phyloP scores from a whole-genome alignment of 2,797 vertebrate species.

The Onychomys arenicola region DNA sequence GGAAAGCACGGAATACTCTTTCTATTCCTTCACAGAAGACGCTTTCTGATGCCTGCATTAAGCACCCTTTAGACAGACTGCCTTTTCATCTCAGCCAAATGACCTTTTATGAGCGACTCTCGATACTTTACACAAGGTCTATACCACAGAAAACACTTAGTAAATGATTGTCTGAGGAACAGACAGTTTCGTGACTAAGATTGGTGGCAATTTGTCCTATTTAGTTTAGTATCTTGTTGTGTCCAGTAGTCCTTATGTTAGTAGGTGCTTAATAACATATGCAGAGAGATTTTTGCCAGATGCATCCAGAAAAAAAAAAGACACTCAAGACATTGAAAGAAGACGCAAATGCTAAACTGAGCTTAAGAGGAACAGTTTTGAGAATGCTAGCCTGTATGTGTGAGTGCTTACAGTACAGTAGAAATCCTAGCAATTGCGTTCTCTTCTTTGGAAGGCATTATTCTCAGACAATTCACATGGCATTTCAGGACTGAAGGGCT shows the following conservation, averaged over 20 bases:
- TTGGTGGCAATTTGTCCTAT: not conserved
- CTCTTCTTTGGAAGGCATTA: not conserved
- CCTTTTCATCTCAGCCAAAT: not conserved
- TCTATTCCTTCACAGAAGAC: slow-evolving; percentile 2
- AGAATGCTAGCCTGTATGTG: not conserved
- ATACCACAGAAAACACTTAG: not conserved
- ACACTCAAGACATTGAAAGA: slow-evolving; percentile 32
- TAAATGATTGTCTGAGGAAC: not conserved
- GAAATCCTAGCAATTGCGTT: not conserved
- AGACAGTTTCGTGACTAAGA: not conserved
- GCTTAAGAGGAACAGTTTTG: not conserved
- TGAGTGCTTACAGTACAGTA: not conserved
- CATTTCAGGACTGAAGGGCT: slow-evolving; percentile 8
- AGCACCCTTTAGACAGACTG: not conserved
- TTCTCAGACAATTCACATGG: not conserved
- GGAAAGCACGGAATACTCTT: slow-evolving; percentile 1
- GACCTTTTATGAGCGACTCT: slow-evolving; percentile 4
- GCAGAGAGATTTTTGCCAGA: not conserved
- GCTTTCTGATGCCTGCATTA: not conserved
- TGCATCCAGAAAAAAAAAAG: not conserved
- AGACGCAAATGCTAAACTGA: slow-evolving; percentile 27
- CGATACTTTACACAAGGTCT: not conserved
- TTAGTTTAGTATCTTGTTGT: not conserved
- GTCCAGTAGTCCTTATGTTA: not conserved
- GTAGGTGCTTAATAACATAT: not conserved